Conservation (phyloP, 2,888 invertebrate genomes). For the Chrysodeixis includens region DNA sequence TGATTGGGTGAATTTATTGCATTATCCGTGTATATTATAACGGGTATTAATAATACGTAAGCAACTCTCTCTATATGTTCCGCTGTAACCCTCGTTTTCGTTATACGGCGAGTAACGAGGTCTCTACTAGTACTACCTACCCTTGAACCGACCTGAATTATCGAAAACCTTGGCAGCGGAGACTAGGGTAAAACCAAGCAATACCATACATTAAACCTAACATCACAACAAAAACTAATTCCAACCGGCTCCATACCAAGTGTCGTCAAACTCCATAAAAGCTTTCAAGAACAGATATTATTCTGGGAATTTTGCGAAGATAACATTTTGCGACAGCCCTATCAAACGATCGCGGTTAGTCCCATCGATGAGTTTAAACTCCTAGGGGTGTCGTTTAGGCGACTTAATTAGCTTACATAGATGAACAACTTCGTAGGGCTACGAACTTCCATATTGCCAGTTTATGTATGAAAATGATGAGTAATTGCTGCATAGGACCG, state of each 20-base stretch:
- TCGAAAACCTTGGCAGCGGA: no score
- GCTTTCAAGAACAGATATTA: conserved; percentile 1
- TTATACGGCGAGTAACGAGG: no score
- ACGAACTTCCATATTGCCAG: conserved; percentile 44
- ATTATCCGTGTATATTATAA: no score
- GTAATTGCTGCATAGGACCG: conserved; percentile 30
- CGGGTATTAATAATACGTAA: no score
- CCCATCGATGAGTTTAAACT: conserved; percentile 48
- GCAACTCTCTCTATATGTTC: no score
- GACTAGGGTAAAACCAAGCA: no score
- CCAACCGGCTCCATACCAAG: not conserved
- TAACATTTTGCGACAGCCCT: conserved; percentile 20
- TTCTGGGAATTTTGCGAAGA: no score
- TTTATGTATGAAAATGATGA: conserved; percentile 44
- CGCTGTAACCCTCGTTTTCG: no score
- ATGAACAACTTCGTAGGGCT: conserved; percentile 39
- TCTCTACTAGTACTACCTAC: no score
- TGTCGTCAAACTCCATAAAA: not conserved
- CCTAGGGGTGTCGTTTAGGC: conserved; percentile 50
- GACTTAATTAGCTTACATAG: conserved; percentile 48
- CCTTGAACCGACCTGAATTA: no score
- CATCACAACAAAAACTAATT: not conserved
- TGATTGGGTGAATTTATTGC: no score
- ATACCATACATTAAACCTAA: not conserved
- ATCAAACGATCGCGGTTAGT: conserved; percentile 11